phyloP scores from a whole-genome alignment of 1,140 invertebrate genomes.

The Saxidomus purpurata region DNA sequence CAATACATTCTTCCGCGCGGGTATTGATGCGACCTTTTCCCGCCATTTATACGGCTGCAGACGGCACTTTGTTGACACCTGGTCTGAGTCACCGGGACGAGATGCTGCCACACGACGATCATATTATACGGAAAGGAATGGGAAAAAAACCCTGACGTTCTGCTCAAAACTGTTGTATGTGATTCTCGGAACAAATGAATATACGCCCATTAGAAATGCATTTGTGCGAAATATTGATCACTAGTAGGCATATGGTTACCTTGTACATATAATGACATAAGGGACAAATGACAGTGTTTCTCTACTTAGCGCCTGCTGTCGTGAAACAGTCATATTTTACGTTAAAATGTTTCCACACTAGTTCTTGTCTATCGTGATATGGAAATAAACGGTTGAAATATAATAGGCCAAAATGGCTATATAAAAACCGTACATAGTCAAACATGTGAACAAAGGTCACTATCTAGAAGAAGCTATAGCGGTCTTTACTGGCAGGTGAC shows the following conservation, averaged over 20 bases:
- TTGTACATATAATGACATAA: background rate
- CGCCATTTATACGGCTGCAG: background rate
- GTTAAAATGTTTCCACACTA: too few species aligned
- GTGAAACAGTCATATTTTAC: too few species aligned
- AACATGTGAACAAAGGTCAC: too few species aligned
- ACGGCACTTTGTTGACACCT: conserved; percentile 32
- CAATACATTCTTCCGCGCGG: background rate
- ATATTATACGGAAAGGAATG: background rate
- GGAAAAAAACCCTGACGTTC: background rate
- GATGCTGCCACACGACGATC: background rate
- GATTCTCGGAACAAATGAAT: background rate
- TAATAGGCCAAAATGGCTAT: too few species aligned
- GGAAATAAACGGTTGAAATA: too few species aligned
- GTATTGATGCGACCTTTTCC: background rate
- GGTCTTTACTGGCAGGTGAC: too few species aligned
- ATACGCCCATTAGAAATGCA: background rate
- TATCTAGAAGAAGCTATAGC: too few species aligned
- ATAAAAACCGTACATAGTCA: too few species aligned
- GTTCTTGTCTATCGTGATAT: too few species aligned
- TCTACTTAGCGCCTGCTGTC: too few species aligned
- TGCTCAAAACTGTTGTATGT: background rate
- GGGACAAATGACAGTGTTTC: too few species aligned
- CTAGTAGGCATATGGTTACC: background rate
- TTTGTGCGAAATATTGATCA: background rate
- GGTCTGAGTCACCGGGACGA: background rate